phyloP scores from a whole-genome alignment of 30 jellyfish, hydroid and myxozoan genomes.

The Aurelia coerulea region DNA sequence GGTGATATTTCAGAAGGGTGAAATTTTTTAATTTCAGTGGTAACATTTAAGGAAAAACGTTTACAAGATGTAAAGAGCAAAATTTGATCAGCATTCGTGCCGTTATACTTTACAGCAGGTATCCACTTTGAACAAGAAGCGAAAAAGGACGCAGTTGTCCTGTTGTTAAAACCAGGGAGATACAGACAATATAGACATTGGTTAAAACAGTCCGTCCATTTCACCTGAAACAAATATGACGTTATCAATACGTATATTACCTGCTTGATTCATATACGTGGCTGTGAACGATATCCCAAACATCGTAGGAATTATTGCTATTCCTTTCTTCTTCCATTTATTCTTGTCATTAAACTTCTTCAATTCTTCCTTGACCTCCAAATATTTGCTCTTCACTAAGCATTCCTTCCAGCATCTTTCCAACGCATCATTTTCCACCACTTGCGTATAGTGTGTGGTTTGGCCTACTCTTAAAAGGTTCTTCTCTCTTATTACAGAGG shows the following conservation, averaged over 20 bases:
- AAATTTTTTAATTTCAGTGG: too few species aligned
- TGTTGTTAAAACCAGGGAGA: too few species aligned
- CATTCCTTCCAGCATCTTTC: conserved; percentile 48
- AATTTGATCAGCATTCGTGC: too few species aligned
- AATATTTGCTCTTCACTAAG: conserved; percentile 24
- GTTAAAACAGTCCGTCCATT: too few species aligned
- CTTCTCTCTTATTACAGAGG: conserved; percentile 9
- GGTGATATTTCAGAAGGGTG: too few species aligned
- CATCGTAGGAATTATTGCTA: conserved; percentile 27
- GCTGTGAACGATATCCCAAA: conserved; percentile 35
- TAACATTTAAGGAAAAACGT: too few species aligned
- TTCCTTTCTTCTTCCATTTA: conserved; percentile 56
- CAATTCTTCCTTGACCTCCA: conserved; percentile 17
- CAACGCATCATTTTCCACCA: conserved; percentile 32
- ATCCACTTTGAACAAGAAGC: too few species aligned
- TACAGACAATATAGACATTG: too few species aligned
- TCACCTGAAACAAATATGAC: too few species aligned
- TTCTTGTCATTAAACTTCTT: conserved; percentile 28
- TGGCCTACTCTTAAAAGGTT: conserved; percentile 46
- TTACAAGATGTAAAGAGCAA: too few species aligned
- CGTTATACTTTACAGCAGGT: too few species aligned
- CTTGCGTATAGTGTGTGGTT: conserved; percentile 12
- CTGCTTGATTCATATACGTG: conserved; percentile 31
- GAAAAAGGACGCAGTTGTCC: too few species aligned
- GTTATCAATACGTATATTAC: background rate